These are phyloP conservation scores for Hecatera dysodea DNA, from an alignment of 2,888 invertebrate genomes.

Conservation along the genomic window DNA sequence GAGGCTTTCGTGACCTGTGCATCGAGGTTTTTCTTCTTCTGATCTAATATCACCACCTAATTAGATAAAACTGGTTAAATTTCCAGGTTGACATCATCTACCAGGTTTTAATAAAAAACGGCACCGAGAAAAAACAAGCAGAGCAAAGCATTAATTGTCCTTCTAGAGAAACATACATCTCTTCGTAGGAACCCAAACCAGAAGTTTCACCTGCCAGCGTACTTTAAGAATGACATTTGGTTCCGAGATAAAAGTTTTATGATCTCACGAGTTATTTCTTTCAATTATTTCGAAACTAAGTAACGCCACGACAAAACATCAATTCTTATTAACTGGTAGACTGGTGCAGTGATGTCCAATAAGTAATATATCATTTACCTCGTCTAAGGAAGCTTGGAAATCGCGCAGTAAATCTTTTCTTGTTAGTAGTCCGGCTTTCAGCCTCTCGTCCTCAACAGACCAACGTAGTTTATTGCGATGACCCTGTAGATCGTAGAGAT, in stretches of 20 bases:
- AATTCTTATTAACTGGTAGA: not conserved
- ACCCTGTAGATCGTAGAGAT: slow-evolving; percentile 67
- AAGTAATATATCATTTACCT: slow-evolving; percentile 75
- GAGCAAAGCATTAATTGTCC: not conserved
- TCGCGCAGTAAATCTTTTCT: slow-evolving; percentile 85
- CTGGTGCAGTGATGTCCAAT: slow-evolving; percentile 10
- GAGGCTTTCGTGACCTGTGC: slow-evolving; percentile 72
- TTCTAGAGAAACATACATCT: too few species aligned
- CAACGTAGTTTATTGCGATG: slow-evolving; percentile 84
- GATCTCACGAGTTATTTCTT: not conserved
- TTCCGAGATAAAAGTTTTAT: not conserved
- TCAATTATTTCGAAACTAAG: not conserved
- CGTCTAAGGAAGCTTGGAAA: slow-evolving; percentile 83
- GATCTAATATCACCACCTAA: slow-evolving; percentile 77
- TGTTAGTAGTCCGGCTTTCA: slow-evolving; percentile 85
- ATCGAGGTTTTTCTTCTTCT: slow-evolving; percentile 76
- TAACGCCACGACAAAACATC: slow-evolving; percentile 1
- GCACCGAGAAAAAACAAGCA: not conserved
- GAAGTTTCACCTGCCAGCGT: too few species aligned
- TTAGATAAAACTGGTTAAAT: not conserved
- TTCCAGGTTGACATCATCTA: not conserved
- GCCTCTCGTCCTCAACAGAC: slow-evolving; percentile 79
- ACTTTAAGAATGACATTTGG: not conserved
- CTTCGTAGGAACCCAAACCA: not conserved
- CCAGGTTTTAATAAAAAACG: not conserved